phyloP scores from a whole-genome alignment of 2,797 vertebrate genomes.

The Muraenolepis orangiensis region DNA sequence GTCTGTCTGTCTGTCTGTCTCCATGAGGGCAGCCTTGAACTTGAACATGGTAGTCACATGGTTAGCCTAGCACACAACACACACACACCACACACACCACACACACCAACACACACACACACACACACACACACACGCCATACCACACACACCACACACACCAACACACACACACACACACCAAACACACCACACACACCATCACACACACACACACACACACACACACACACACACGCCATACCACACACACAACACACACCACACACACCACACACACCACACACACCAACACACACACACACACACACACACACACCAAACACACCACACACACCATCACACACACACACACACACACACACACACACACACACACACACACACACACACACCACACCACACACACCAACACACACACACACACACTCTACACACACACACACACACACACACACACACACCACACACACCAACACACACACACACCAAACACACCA shows the following conservation, averaged over 20 bases:
- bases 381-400: no score
- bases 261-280: no score
- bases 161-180: no score
- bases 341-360: no score
- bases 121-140: neutral
- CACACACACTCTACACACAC: neutral
- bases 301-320: no score
- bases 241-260: no score
- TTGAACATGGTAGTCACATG: slow-evolving; percentile 18
- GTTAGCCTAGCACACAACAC: neutral
- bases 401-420: slow-evolving; percentile 1
- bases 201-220: slow-evolving; percentile 1
- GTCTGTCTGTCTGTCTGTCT: slow-evolving; percentile 35
- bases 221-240: neutral
- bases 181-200: no score
- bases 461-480: neutral
- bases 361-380: no score
- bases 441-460: no score
- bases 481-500: slow-evolving; percentile 11
- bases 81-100: slow-evolving; percentile 11
- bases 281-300: slow-evolving; percentile 3
- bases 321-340: no score
- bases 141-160: no score
- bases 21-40: slow-evolving; percentile 28
- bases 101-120: slow-evolving; percentile 4